Conservation (phyloP, 2,888 invertebrate genomes). For the Trissoscelio sp. region DNA sequence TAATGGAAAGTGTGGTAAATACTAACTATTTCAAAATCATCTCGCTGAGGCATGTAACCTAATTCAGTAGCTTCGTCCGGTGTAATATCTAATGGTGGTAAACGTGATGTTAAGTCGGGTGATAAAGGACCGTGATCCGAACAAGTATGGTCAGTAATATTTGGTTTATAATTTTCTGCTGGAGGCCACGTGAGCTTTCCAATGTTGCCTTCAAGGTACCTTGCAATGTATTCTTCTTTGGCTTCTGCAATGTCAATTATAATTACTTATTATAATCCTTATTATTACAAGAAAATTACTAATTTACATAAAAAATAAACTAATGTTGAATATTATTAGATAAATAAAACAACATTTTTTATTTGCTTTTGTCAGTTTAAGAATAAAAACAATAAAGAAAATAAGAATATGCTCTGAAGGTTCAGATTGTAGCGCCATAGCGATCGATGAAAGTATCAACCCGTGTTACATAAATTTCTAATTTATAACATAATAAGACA, state of each 20-base stretch:
- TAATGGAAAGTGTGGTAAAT: too few species aligned
- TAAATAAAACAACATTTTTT: too few species aligned
- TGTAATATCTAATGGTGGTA: conserved; percentile 92
- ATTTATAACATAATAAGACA: too few species aligned
- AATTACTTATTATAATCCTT: neutral
- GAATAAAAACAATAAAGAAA: too few species aligned
- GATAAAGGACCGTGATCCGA: conserved; percentile 92
- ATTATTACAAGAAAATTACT: too few species aligned
- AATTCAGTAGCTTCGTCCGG: conserved; percentile 94
- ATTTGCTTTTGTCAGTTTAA: too few species aligned
- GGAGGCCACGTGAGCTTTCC: conserved; percentile 94
- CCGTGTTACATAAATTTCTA: too few species aligned
- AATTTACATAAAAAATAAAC: too few species aligned
- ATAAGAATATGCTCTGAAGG: too few species aligned
- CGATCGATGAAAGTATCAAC: too few species aligned
- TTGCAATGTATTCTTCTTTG: conserved; percentile 94
- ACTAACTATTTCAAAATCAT: conserved; percentile 96
- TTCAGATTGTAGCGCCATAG: too few species aligned
- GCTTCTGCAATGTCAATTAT: conserved; percentile 86
- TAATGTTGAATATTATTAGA: too few species aligned
- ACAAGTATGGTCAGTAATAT: conserved; percentile 89
- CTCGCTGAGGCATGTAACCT: conserved; percentile 97
- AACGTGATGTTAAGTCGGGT: conserved; percentile 88
- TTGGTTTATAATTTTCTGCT: conserved; percentile 89
- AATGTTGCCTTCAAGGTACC: conserved; percentile 95